phyloP scores from a whole-genome alignment of 2,113 vertebrate species.

The Tragelaphus strepsiceros region DNA sequence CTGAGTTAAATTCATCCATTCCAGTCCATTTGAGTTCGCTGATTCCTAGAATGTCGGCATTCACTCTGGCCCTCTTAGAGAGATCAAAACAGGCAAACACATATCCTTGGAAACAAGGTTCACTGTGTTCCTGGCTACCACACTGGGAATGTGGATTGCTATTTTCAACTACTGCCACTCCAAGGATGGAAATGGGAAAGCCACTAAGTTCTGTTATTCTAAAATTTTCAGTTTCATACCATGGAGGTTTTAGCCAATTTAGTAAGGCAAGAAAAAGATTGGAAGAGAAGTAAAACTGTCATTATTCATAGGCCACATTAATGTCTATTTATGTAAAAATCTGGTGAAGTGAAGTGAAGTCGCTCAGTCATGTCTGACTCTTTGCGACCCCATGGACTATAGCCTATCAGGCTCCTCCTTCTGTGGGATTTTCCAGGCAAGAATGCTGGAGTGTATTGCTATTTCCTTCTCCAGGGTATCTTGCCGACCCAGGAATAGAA shows the following conservation, averaged over 20 bases:
- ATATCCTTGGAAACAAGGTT: neutral
- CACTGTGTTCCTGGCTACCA: neutral
- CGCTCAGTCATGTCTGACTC: no score
- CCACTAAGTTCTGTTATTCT: neutral
- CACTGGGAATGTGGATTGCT: neutral
- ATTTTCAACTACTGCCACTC: neutral
- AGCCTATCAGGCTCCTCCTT: no score
- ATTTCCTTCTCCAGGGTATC: no score
- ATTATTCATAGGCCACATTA: neutral
- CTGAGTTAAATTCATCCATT: no score
- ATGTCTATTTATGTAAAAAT: neutral
- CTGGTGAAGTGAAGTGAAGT: neutral
- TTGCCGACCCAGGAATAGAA: neutral
- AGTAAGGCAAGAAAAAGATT: neutral
- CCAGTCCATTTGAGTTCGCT: no score
- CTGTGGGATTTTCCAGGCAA: no score
- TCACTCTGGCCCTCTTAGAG: no score
- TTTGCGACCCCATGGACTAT: no score
- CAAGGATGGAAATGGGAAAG: neutral
- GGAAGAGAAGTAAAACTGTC: neutral
- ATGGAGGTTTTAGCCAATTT: neutral
- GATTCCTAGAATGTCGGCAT: no score
- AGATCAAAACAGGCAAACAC: neutral
- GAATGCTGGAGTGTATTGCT: no score
- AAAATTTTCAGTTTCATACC: neutral